Base-by-base conservation (phyloP, 2,888 invertebrate species). In the Onchidella celtica region DNA sequence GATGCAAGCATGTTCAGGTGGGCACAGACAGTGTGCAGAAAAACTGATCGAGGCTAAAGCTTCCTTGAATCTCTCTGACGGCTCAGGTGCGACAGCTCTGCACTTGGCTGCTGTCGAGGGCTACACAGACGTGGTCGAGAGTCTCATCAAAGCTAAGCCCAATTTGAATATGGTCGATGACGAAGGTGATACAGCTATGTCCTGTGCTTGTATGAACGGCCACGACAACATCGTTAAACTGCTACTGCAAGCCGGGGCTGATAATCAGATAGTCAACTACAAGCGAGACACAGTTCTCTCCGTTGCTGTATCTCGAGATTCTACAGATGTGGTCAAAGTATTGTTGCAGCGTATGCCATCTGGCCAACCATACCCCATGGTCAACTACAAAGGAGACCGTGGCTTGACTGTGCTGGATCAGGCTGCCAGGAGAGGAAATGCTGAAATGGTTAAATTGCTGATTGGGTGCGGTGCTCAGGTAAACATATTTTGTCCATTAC, bases 101-200 rank as follows among this genome's bases (percentile, higher is more conserved):
- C 89, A 90, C 73, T 82, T 89, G 24, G 86, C 89, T 0, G 86
- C 88, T 2, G 83, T 87, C 11, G 66, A 79, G 3, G 72, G 85
- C n/a, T 82, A 85, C 9, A 81, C 65, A 27, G 65, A 75, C 11
- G 79, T 76, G 21, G 73, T 79, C 24, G 9, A 65, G 14, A 29
- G 36, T 47, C 65, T 79, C 38, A 57, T 66, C 21, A 27, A 73
- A 36, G 79, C 79, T 11, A 68, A 84, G 6, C 68, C 85, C 9
- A 87, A 88, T n/a, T 57, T 89, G 3, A 89, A 89, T 70, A 83
- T 85, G 3, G 81, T 84, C 55, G 86, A 88, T 61, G 88, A 86
- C 80, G 89, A 89, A 80, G 90, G 90, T 83, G 85, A 69, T 17
- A 79, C 81, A 0, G 55, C 81, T 2, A 9, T 84, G 66, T 75